These are phyloP conservation scores for Drosophila incognita DNA, from an alignment of 2,888 invertebrate species.

Conservation along the genomic window DNA sequence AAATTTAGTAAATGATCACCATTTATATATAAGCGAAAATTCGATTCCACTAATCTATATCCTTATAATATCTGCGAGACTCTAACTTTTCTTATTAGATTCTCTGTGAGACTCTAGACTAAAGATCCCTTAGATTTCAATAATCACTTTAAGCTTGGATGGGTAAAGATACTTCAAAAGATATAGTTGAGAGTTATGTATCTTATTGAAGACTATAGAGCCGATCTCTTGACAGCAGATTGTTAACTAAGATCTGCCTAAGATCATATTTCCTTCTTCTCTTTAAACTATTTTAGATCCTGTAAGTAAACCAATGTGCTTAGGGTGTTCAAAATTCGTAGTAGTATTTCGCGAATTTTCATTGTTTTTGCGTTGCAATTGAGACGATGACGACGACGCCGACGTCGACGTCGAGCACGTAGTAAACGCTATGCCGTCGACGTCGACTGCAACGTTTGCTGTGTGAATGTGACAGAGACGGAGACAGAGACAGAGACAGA, in stretches of 20 bases:
- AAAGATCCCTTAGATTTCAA: not conserved
- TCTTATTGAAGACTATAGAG: not conserved
- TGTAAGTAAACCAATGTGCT: not conserved
- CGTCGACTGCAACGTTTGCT: constrained; percentile 7
- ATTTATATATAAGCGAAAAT: not conserved
- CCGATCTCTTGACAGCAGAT: not conserved
- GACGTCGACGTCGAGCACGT: constrained; percentile 3
- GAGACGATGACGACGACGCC: constrained; percentile 27
- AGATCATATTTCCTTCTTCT: not conserved
- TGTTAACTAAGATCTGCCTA: not conserved
- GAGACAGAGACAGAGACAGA: not conserved
- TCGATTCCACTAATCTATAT: not conserved
- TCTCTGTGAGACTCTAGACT: not conserved
- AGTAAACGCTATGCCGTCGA: not conserved
- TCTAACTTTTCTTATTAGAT: not conserved
- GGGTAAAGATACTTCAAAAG: not conserved
- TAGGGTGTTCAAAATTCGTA: constrained; percentile 17
- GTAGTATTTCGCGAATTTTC: not conserved
- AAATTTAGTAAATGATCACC: not conserved
- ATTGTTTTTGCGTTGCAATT: constrained; percentile 49
- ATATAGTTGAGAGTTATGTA: not conserved
- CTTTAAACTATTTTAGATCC: not conserved
- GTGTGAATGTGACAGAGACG: not conserved
- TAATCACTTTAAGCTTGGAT: not conserved
- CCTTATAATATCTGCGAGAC: not conserved